Evolutionary conservation across 1,140 invertebrate species (phyloP).

Genomic region (Eurosta solidaginis): DNA sequence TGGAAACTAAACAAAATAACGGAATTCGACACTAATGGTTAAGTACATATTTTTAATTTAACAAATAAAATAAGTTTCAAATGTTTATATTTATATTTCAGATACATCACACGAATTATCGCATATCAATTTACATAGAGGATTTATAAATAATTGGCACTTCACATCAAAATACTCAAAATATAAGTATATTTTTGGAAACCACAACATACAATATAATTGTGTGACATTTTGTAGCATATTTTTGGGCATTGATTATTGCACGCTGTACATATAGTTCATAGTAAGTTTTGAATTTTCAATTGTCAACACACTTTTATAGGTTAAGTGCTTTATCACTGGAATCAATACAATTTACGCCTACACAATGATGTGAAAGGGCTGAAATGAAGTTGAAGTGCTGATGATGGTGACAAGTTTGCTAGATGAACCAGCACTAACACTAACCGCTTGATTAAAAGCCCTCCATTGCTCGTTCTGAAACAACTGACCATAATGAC

Average conservation of each 20-base stretch:
- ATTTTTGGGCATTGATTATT: neutral
- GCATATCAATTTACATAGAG: too few relatives aligned
- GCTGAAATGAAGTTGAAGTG: neutral
- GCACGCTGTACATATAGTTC: neutral
- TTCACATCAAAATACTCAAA: too few relatives aligned
- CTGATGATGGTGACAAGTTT: neutral
- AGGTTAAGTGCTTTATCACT: neutral
- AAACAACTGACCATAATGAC: neutral
- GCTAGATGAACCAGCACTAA: conserved; percentile 9
- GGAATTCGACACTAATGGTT: too few relatives aligned
- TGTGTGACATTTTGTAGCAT: too few relatives aligned
- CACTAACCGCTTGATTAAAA: conserved; percentile 28
- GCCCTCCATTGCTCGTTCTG: neutral
- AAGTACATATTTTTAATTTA: too few relatives aligned
- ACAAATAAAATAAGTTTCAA: too few relatives aligned
- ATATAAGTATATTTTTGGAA: too few relatives aligned
- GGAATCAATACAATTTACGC: conserved; percentile 9
- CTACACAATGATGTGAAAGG: neutral
- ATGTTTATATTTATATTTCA: too few relatives aligned
- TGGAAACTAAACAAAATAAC: too few relatives aligned
- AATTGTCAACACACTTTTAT: neutral
- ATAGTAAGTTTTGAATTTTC: neutral
- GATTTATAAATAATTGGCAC: too few relatives aligned
- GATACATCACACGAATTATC: too few relatives aligned
- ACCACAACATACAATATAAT: too few relatives aligned